Percentiles rank a stretch among this genome's conserved stretches.
Evolutionary conservation across 2,888 invertebrate genomes (phyloP).

Genomic region (Oscheius myriophilus): DNA sequence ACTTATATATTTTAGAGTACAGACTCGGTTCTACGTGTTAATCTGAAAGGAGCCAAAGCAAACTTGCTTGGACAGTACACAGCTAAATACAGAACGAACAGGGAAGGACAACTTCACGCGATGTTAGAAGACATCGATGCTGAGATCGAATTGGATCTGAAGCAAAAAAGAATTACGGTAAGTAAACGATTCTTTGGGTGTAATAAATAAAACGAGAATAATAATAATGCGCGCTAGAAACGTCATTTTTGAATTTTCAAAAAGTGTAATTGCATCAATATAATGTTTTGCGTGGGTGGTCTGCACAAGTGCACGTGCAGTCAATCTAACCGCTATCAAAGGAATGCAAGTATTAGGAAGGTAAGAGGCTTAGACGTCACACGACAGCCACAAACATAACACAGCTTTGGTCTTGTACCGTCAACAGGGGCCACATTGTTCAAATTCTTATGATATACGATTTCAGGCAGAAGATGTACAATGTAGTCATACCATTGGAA

Average conservation of each 20-base stretch:
- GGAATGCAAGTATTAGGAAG: no score
- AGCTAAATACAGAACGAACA: constrained; percentile 44
- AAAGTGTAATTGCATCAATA: no score
- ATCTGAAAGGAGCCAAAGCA: constrained; percentile 23
- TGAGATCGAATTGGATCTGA: constrained; percentile 17
- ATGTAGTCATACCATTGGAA: constrained; percentile 28
- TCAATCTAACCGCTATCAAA: no score
- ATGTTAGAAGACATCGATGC: constrained; percentile 25
- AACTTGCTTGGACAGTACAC: constrained; percentile 39
- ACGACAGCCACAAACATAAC: no score
- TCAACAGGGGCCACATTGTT: constrained; percentile 3
- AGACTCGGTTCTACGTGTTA: constrained; percentile 12
- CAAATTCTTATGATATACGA: background rate
- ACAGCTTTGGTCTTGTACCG: no score
- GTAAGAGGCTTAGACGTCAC: no score
- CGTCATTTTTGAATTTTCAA: no score
- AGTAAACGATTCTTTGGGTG: constrained; percentile 2
- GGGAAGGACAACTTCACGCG: constrained; percentile 46
- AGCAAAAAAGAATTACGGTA: constrained; percentile 23
- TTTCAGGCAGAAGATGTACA: constrained; percentile 21
- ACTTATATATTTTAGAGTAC: constrained; percentile 9
- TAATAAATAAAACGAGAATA: no score
- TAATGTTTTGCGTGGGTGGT: no score
- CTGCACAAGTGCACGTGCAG: no score
- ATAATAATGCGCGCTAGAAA: no score